Evolutionary conservation across 2,888 invertebrate genomes (phyloP).

Genomic region (Toxonevra muliebris): DNA sequence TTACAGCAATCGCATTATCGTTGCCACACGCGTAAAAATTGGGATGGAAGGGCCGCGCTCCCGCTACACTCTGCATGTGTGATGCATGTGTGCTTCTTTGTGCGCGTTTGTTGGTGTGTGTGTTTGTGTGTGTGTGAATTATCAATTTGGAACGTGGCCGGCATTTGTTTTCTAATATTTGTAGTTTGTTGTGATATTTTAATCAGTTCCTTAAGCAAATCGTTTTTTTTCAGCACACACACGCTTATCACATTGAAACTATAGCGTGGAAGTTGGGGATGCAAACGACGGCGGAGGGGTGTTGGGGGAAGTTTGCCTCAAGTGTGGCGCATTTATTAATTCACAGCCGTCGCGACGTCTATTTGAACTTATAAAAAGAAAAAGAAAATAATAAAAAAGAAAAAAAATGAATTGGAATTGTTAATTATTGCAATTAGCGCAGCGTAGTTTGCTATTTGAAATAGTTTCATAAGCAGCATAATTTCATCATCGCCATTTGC

Average conservation of each 20-base stretch:
- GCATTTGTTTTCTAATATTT: constrained; percentile 41
- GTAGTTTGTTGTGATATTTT: not conserved
- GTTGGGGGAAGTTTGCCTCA: not conserved
- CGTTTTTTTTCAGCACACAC: too few relatives aligned
- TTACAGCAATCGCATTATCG: too few relatives aligned
- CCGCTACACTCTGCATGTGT: not conserved
- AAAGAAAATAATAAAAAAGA: not conserved
- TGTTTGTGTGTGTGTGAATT: constrained; percentile 38
- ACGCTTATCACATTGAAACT: not conserved
- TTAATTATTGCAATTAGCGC: constrained; percentile 5
- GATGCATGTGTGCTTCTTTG: not conserved
- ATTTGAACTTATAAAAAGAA: not conserved
- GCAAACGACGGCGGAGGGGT: not conserved
- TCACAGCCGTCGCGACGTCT: constrained; percentile 9
- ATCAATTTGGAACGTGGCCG: constrained; percentile 61
- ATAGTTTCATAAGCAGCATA: not conserved
- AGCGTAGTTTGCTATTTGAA: not conserved
- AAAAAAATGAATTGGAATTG: not conserved
- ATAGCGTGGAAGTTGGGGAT: not conserved
- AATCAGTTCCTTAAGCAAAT: too few relatives aligned
- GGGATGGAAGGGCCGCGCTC: too few relatives aligned
- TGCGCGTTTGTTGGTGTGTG: not conserved
- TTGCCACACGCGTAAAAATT: too few relatives aligned
- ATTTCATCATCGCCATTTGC: too few relatives aligned
- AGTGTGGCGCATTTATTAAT: not conserved